phyloP scores from a whole-genome alignment of 2,888 invertebrate genomes.

The Sinodicranocentrus sp. region DNA sequence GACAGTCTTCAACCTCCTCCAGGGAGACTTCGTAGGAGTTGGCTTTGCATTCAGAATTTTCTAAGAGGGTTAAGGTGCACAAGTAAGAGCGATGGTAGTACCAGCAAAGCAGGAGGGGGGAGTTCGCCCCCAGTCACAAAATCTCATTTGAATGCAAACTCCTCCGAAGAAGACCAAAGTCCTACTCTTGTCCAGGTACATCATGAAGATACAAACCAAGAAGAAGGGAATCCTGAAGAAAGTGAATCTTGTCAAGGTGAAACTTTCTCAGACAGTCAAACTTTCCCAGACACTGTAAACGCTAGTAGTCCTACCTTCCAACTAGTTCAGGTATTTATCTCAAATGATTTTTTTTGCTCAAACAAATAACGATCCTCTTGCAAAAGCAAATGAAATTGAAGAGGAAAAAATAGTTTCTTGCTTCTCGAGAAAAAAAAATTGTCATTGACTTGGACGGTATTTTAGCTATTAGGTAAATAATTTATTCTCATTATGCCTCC shows the following conservation, averaged over 20 bases:
- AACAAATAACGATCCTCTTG: no score
- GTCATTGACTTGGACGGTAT: constrained; percentile 27
- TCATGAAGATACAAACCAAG: no score
- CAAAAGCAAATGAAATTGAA: constrained; percentile 19
- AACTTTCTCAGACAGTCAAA: neutral
- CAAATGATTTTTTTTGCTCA: neutral
- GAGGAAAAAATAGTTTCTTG: neutral
- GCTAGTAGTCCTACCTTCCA: no score
- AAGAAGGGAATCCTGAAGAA: no score
- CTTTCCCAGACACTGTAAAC: constrained; percentile 14
- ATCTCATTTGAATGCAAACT: constrained; percentile 50
- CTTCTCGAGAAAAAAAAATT: constrained; percentile 12
- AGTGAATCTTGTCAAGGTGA: neutral
- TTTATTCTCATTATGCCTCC: constrained; percentile 19
- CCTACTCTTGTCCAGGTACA: constrained; percentile 1
- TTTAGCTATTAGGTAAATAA: constrained; percentile 1
- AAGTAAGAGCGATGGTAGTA: neutral
- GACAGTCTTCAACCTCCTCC: constrained; percentile 18
- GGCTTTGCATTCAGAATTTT: constrained; percentile 44
- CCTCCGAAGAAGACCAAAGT: constrained; percentile 42
- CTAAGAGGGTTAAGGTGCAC: constrained; percentile 58
- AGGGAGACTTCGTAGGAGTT: constrained; percentile 54
- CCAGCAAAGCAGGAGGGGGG: no score
- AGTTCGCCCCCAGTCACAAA: no score
- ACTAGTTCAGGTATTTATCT: constrained; percentile 23